Evolutionary conservation across 37 sponge, comb jelly and placozoan species (phyloP).

Genomic region (Ianthella basta): DNA sequence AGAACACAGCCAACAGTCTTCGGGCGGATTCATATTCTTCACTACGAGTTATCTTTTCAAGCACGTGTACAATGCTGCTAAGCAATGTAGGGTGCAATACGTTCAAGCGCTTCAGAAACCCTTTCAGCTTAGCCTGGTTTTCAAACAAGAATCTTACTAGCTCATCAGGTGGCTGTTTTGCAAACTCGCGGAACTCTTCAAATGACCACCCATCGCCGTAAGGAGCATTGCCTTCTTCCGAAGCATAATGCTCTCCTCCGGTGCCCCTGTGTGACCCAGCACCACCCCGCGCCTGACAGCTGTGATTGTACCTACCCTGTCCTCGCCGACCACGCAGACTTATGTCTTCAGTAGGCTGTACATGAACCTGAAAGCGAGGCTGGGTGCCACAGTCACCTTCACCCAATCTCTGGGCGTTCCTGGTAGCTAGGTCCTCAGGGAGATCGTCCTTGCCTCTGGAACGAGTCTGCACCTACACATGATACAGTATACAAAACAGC

Average conservation of each 20-base stretch:
- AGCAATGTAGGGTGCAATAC: neutral
- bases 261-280: too few relatives aligned
- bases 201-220: neutral
- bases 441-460: too few relatives aligned
- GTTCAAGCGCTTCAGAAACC: neutral
- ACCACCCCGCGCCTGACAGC: too few relatives aligned
- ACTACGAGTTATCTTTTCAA: conserved; percentile 3
- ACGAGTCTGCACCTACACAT: too few relatives aligned
- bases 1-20: neutral
- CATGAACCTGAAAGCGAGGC: too few relatives aligned
- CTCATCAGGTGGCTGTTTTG: neutral
- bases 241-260: neutral
- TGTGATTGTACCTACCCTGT: too few relatives aligned
- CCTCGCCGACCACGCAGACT: too few relatives aligned
- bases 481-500: too few relatives aligned
- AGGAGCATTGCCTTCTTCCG: neutral
- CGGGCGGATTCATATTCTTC: neutral
- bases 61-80: neutral
- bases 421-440: too few relatives aligned
- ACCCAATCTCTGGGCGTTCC: too few relatives aligned
- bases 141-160: conserved; percentile 4
- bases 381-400: too few relatives aligned
- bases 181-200: neutral
- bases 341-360: too few relatives aligned
- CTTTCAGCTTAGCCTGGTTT: conserved; percentile 4